Evolutionary conservation across 37 sponge, comb jelly and placozoan genomes (phyloP).

Genomic region (Geodia barretti): DNA sequence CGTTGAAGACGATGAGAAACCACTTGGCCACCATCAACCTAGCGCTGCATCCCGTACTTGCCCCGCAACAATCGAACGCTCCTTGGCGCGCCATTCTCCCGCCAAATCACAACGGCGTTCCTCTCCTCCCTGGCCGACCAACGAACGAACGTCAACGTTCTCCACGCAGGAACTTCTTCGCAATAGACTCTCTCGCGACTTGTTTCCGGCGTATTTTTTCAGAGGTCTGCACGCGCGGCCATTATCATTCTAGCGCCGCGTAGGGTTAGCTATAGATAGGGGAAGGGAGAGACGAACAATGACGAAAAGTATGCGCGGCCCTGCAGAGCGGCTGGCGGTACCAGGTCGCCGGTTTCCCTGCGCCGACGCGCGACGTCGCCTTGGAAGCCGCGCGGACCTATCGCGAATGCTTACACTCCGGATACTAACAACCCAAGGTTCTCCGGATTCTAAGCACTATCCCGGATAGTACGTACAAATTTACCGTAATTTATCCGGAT

Average conservation of each 20-base stretch:
- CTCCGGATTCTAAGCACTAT: neutral
- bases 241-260: too few species aligned
- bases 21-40: slow-evolving; percentile 30
- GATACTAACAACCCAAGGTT: neutral
- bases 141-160: too few species aligned
- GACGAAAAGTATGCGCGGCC: neutral
- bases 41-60: neutral
- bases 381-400: neutral
- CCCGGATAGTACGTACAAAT: neutral
- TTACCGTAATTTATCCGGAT: too few species aligned
- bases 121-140: too few species aligned
- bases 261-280: too few species aligned
- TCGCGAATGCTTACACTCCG: neutral
- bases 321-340: neutral
- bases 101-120: too few species aligned
- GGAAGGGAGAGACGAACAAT: neutral
- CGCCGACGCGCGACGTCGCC: neutral
- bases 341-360: neutral
- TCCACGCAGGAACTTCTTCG: too few species aligned
- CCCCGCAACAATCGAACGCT: slow-evolving; percentile 25
- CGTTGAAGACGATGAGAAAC: slow-evolving; percentile 52
- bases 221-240: too few species aligned
- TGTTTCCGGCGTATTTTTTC: too few species aligned
- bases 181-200: too few species aligned
- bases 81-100: slow-evolving; percentile 66